Conservation (phyloP, 2,113 vertebrate genomes). For the Lophius piscatorius region DNA sequence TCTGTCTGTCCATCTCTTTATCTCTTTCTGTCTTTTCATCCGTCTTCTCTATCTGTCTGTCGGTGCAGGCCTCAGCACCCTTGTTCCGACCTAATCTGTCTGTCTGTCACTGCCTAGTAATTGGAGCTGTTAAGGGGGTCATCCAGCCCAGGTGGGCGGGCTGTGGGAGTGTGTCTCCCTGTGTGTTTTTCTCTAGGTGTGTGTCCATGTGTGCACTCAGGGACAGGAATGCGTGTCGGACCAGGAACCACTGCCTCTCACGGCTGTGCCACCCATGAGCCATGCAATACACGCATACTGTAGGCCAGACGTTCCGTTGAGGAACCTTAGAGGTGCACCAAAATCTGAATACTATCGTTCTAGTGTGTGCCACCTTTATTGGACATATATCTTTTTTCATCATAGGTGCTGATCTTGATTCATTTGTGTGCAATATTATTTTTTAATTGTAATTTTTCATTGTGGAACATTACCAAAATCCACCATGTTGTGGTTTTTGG, state of each 20-base stretch:
- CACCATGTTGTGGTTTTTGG: neutral
- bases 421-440: neutral
- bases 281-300: constrained; percentile 56
- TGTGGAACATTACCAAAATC: constrained; percentile 3
- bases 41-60: constrained; percentile 44
- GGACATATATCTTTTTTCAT: neutral
- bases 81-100: constrained; percentile 76
- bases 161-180: constrained; percentile 60
- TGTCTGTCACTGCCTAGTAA: constrained; percentile 80
- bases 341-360: constrained; percentile 30
- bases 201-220: constrained; percentile 59
- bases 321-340: constrained; percentile 67
- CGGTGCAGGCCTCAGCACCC: constrained; percentile 65
- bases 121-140: constrained; percentile 78
- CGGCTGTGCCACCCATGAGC: constrained; percentile 69
- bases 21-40: neutral
- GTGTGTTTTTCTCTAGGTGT: constrained; percentile 46
- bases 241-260: constrained; percentile 77
- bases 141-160: constrained; percentile 76
- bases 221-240: constrained; percentile 75
- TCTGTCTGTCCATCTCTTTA: neutral
- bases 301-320: constrained; percentile 47
- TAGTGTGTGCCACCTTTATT: constrained; percentile 15
- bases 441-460: neutral
- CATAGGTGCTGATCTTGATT: neutral